Evolutionary conservation across 2,113 vertebrate genomes (phyloP).

Genomic region (Corythaeola cristata): DNA sequence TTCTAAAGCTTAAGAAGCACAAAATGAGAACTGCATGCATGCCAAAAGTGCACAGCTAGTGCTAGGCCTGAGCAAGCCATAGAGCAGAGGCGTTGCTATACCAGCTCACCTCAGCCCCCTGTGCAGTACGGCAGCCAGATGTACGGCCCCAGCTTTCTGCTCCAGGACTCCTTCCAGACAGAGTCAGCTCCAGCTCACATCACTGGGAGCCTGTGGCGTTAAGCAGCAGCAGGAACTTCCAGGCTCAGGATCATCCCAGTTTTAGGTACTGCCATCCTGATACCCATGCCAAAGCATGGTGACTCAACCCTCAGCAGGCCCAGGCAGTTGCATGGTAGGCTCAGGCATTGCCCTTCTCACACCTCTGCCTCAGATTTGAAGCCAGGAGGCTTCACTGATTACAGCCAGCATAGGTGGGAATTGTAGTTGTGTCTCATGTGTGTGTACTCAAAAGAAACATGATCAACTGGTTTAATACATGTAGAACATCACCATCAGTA

Average conservation of each 20-base stretch:
- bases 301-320: background rate
- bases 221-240: background rate
- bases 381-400: background rate
- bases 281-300: background rate
- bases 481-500: background rate
- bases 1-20: background rate
- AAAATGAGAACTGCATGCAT: background rate
- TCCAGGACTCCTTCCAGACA: background rate
- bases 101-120: background rate
- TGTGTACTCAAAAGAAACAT: background rate
- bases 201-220: accelerated
- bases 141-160: background rate
- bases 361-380: background rate
- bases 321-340: background rate
- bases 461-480: background rate
- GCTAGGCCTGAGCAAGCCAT: accelerated
- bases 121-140: background rate
- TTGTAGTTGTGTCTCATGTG: background rate
- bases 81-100: background rate
- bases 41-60: background rate
- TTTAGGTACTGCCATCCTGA: background rate
- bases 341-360: background rate
- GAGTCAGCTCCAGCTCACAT: background rate
- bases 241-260: background rate
- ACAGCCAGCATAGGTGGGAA: background rate